Percentiles rank a stretch among this genome's conserved stretches.
Evolutionary conservation across 2,797 vertebrate species (phyloP).

Genomic region (Semaprochilodus insignis): DNA sequence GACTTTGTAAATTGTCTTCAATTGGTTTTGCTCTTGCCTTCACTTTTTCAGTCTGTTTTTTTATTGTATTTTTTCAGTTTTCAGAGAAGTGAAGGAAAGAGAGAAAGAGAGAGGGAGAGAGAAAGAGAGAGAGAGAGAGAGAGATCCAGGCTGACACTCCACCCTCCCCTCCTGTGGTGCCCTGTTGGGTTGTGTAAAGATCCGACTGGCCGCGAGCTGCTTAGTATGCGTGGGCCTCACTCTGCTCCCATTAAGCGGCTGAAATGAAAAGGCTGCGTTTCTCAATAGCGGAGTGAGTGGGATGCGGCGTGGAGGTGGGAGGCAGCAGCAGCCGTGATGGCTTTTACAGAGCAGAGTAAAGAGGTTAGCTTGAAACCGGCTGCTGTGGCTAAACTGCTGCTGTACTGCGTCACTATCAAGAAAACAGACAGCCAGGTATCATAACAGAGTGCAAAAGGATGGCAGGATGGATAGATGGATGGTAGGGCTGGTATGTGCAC

Average conservation of each 20-base stretch:
- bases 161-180: slow-evolving; percentile 38
- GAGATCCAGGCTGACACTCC: slow-evolving; percentile 48
- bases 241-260: slow-evolving; percentile 56
- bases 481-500: background rate
- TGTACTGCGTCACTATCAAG: background rate
- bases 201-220: slow-evolving; percentile 49
- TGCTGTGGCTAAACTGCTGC: slow-evolving; percentile 1
- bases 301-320: slow-evolving; percentile 49
- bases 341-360: slow-evolving; percentile 27
- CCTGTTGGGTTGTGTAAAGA: slow-evolving; percentile 48
- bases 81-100: slow-evolving; percentile 56
- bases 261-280: slow-evolving; percentile 61
- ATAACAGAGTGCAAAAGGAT: background rate
- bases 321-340: slow-evolving; percentile 44
- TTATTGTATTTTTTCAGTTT: slow-evolving; percentile 37
- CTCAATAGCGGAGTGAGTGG: slow-evolving; percentile 45
- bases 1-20: slow-evolving; percentile 45
- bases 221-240: slow-evolving; percentile 59
- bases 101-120: slow-evolving; percentile 54
- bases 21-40: slow-evolving; percentile 40
- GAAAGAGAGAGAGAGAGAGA: slow-evolving; percentile 48
- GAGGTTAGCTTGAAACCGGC: slow-evolving; percentile 25
- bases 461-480: slow-evolving; percentile 17
- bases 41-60: slow-evolving; percentile 16
- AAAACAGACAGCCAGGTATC: background rate